Base-by-base conservation (phyloP, 2,888 invertebrate species). In the Cordilura impudica region DNA sequence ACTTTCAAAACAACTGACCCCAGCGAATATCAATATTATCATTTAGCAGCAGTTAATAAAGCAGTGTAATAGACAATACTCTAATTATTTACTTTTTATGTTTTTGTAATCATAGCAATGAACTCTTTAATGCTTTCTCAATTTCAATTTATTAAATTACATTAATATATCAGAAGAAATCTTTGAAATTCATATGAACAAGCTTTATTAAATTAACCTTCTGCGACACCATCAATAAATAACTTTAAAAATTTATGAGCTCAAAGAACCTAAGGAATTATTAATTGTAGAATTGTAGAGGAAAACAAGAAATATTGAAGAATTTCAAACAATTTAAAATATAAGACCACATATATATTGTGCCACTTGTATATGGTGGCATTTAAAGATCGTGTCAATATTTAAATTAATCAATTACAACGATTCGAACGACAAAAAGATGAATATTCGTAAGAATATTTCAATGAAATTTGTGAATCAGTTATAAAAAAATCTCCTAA, bases 171-270 rank as follows among this genome's bases (percentile, higher is more conserved):
- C 61, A 61, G 5, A 47, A 58, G 47, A 29, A 63, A 67, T 78
- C 56, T 67, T 66, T 53, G 29, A 71, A 77, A 54, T 71, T 47
- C 10, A 60, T 66, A 56, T 39, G 49, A 65, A 61, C 43, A 45
- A 31, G 56, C 14, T 79, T 79, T 79, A 79, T 79, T 79, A 75
- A 79, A 79, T 79, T 79, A 79, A 79, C 79, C 79, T 79, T 79
- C 75, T 71, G 75, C 51, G 53, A 72, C 61, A 21, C 67, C 47
- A 60, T 29, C 43, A 61, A 54, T 54, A 53, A 56, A 60, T 54
- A 56, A 53, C 31, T 23, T 49, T 54, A 53, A 72, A 74, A 75
- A 53, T 35, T 10, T 35, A 39, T 39, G 35, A 39, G n/a, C 12
- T 35, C 12, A 35, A 35, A 39, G 35, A n/a, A n/a, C 58, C 61